Percentiles rank a stretch among this genome's conserved stretches.
Evolutionary conservation across 2,113 vertebrate genomes (phyloP).

Genomic region (Ranitomeya variabilis): DNA sequence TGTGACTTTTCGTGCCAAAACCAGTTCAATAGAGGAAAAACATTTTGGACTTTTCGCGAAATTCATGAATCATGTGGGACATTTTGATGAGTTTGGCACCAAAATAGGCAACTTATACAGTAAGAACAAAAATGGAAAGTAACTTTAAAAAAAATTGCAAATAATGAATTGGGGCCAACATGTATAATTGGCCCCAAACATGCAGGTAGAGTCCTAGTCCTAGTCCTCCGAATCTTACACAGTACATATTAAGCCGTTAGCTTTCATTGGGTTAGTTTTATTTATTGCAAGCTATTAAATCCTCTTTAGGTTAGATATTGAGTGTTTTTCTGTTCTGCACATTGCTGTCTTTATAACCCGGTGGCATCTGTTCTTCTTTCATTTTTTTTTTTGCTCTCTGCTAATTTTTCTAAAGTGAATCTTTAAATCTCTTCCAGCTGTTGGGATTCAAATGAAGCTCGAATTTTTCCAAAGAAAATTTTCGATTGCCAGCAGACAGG

Average conservation of each 20-base stretch:
- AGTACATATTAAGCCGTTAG: not conserved
- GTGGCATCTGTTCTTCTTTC: constrained; percentile 19
- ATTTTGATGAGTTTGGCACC: too few species aligned
- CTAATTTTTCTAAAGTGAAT: constrained; percentile 34
- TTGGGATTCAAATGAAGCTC: constrained; percentile 98
- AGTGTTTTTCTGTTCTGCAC: not conserved
- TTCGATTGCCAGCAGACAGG: constrained; percentile 98
- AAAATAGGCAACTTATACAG: too few species aligned
- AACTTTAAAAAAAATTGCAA: too few species aligned
- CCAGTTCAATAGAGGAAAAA: too few species aligned
- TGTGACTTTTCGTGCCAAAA: too few species aligned
- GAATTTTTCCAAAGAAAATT: constrained; percentile 98
- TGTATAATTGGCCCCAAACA: too few species aligned
- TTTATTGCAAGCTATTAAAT: not conserved
- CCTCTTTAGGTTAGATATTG: not conserved
- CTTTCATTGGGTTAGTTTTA: not conserved
- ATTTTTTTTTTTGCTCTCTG: constrained; percentile 5
- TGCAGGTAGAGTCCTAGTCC: too few species aligned
- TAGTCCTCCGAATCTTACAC: too few species aligned
- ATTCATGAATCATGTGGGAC: too few species aligned
- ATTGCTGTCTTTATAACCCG: not conserved
- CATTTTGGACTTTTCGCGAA: too few species aligned
- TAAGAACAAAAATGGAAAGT: too few species aligned
- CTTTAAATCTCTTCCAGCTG: constrained; percentile 80
- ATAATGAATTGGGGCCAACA: too few species aligned